Conservation (phyloP, 2,797 vertebrate genomes). For the Rhinoraja longicauda region DNA sequence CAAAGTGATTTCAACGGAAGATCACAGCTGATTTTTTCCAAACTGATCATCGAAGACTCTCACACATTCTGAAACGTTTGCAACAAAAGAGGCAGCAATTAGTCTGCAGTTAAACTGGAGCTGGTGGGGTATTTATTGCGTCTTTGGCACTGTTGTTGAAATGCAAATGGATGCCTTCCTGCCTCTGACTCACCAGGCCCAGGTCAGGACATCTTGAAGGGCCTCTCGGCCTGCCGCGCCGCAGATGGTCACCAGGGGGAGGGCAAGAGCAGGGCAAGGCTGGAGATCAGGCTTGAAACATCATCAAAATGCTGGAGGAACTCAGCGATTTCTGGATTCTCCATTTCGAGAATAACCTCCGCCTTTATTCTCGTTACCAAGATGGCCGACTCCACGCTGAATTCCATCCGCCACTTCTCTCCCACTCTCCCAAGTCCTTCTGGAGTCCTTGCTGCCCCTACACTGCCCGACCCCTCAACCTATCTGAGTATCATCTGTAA, state of each 20-base stretch:
- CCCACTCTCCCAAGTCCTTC: too few species aligned
- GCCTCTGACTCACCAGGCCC: not conserved
- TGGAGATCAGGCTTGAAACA: not conserved
- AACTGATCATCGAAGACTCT: not conserved
- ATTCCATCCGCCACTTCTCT: too few species aligned
- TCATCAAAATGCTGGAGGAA: too few species aligned
- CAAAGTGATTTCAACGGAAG: not conserved
- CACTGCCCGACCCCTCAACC: too few species aligned
- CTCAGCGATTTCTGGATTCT: too few species aligned
- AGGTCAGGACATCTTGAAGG: not conserved
- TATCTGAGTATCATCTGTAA: too few species aligned
- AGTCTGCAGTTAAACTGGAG: not conserved
- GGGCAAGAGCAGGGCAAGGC: not conserved
- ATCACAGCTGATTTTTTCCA: not conserved
- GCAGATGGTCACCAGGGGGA: not conserved
- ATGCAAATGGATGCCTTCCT: not conserved
- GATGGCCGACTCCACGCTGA: too few species aligned
- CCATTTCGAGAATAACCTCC: too few species aligned
- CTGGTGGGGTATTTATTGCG: not conserved
- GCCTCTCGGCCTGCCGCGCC: not conserved
- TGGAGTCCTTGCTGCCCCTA: too few species aligned
- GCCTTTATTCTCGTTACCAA: too few species aligned
- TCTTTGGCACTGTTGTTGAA: not conserved
- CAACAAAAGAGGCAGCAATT: not conserved
- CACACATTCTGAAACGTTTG: constrained; percentile 5